Conservation (phyloP, 2,797 vertebrate species). For the Avahi laniger region DNA sequence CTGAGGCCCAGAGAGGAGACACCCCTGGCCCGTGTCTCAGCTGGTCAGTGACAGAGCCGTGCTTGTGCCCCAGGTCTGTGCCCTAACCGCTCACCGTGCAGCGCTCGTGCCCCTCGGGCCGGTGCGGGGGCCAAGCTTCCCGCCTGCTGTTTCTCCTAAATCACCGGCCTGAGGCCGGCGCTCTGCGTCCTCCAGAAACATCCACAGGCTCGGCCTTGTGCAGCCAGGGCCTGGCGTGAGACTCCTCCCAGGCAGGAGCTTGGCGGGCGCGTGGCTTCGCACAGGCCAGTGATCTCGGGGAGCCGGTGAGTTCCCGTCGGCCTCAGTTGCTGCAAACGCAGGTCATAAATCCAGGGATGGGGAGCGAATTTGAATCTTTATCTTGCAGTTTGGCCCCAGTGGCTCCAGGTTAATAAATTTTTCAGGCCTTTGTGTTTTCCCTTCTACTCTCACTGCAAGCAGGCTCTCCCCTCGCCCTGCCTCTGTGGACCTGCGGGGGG, state of each 20-base stretch:
- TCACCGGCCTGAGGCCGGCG: no score
- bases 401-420: constrained; percentile 71
- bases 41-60: background rate
- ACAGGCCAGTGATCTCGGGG: background rate
- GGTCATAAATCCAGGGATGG: constrained; percentile 25
- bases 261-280: constrained; percentile 24
- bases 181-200: background rate
- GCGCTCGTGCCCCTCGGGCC: background rate
- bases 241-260: no score
- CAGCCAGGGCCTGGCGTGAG: no score
- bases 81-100: background rate
- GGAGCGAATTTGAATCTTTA: constrained; percentile 47
- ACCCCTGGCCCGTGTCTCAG: accelerated
- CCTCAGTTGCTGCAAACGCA: constrained; percentile 47
- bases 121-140: accelerated
- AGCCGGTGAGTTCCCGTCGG: constrained; percentile 31
- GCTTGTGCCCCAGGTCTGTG: background rate
- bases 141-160: accelerated
- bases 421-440: background rate
- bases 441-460: background rate
- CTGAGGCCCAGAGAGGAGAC: no score
- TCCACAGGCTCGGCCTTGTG: no score
- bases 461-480: background rate
- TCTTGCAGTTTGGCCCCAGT: constrained; percentile 52
- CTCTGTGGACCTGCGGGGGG: background rate